Evolutionary conservation across 2,113 vertebrate species (phyloP).

Genomic region (Hypanus sabinus): DNA sequence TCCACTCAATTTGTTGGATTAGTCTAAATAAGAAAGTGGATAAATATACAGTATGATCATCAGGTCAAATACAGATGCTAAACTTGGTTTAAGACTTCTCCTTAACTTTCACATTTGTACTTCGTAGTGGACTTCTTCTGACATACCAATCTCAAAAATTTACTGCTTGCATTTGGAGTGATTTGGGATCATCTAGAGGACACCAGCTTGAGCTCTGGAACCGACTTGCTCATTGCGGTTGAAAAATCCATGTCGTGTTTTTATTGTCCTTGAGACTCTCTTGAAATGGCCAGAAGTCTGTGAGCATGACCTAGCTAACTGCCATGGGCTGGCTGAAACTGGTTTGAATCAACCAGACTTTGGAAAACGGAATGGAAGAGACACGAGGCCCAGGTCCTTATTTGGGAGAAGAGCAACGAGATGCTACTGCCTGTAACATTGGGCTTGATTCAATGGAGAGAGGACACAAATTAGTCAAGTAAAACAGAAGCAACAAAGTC

Average conservation of each 20-base stretch:
- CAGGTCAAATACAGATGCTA: background rate
- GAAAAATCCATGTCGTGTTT: background rate
- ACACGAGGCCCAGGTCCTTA: too few species aligned
- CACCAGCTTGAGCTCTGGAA: background rate
- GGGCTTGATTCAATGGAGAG: too few species aligned
- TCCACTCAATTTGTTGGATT: background rate
- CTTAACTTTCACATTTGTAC: background rate
- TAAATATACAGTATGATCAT: background rate
- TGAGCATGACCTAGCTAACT: too few species aligned
- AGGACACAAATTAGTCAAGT: too few species aligned
- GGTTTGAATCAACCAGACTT: too few species aligned
- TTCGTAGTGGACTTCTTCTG: background rate
- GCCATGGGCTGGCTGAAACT: too few species aligned
- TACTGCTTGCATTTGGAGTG: background rate
- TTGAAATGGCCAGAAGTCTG: too few species aligned
- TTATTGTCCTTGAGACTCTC: background rate
- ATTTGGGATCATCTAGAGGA: background rate
- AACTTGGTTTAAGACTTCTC: background rate
- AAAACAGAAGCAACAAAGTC: too few species aligned
- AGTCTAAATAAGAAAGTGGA: background rate
- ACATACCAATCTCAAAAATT: background rate
- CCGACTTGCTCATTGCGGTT: background rate
- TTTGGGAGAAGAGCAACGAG: too few species aligned
- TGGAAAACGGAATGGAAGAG: too few species aligned
- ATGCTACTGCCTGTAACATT: too few species aligned